These are phyloP conservation scores for Blera fallax DNA, from an alignment of 2,888 invertebrate genomes.

Conservation along the genomic window DNA sequence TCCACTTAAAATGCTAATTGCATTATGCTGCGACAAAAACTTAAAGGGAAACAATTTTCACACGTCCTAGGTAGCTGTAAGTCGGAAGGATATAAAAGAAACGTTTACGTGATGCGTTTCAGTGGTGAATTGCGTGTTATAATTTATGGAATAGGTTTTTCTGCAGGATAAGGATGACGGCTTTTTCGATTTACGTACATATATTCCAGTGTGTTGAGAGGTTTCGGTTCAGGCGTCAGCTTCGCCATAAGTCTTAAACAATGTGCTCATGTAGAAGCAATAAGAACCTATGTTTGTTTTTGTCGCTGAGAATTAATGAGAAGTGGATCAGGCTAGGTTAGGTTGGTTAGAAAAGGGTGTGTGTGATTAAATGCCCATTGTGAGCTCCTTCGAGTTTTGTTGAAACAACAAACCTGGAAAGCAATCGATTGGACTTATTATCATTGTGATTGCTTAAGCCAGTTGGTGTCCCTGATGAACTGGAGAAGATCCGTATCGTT, in stretches of 20 bases:
- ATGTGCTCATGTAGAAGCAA: neutral
- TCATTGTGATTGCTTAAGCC: too few species aligned
- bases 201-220: neutral
- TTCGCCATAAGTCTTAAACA: neutral
- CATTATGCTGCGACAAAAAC: slow-evolving; percentile 52
- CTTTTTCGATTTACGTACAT: neutral
- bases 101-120: slow-evolving; percentile 42
- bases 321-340: too few species aligned
- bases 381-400: too few species aligned
- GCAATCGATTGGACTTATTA: too few species aligned
- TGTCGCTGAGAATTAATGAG: neutral
- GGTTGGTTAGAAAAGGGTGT: too few species aligned
- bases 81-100: slow-evolving; percentile 45
- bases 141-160: slow-evolving; percentile 2
- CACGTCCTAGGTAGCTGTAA: slow-evolving; percentile 29
- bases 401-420: too few species aligned
- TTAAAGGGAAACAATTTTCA: slow-evolving; percentile 52
- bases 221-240: neutral
- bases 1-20: slow-evolving; percentile 66
- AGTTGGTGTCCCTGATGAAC: too few species aligned
- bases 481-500: too few species aligned
- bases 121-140: slow-evolving; percentile 30
- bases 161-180: neutral
- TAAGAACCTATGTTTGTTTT: neutral
- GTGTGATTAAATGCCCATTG: too few species aligned